phyloP scores from a whole-genome alignment of 64 coral and sea anemone species.

The Stylophora pistillata region DNA sequence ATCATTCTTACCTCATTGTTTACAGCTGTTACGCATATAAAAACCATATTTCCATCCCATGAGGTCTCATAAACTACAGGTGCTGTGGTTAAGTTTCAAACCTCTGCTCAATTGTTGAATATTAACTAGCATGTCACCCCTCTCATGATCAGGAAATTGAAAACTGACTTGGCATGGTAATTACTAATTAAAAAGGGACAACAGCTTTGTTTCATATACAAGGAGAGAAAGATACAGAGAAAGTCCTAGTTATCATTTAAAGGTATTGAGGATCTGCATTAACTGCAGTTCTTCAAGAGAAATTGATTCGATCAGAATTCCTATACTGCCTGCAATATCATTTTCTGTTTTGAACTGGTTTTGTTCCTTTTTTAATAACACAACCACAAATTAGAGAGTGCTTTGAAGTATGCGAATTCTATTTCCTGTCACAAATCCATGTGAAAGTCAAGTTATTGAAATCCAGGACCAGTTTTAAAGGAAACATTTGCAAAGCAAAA shows the following conservation, averaged over 20 bases:
- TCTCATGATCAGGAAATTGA: slow-evolving; percentile 27
- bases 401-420: neutral
- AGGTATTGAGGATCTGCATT: neutral
- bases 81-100: neutral
- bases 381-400: neutral
- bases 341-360: neutral
- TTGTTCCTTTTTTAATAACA: neutral
- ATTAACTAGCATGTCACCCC: slow-evolving; percentile 4
- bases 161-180: slow-evolving; percentile 6
- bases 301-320: too few relatives aligned
- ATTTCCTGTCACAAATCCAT: slow-evolving; percentile 4
- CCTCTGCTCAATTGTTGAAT: slow-evolving; percentile 1
- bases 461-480: neutral
- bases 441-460: slow-evolving; percentile 2
- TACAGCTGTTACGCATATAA: slow-evolving; percentile 49
- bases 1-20: slow-evolving; percentile 27
- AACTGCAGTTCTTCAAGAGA: neutral
- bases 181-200: neutral
- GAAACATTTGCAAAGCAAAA: neutral
- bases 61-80: slow-evolving; percentile 1
- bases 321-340: neutral
- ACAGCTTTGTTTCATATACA: neutral
- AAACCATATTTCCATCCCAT: slow-evolving; percentile 37
- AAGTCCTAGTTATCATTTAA: neutral
- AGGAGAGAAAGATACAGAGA: neutral